These are phyloP conservation scores for Bombus ignitus DNA, from an alignment of 1,140 invertebrate species.

Conservation along the genomic window DNA sequence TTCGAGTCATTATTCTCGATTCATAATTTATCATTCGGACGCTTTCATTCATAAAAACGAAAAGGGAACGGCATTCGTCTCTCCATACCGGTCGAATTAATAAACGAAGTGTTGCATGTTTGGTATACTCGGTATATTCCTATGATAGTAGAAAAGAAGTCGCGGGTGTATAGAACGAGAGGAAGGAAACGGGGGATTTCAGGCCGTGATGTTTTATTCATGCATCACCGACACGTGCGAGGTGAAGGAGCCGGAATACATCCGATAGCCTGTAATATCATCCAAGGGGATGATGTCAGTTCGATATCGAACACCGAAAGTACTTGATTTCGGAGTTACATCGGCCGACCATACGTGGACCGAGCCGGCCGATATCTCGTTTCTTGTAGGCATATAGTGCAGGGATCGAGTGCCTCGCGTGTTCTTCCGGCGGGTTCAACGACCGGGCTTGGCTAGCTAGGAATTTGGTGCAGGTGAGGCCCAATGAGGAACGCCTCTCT, in stretches of 20 bases:
- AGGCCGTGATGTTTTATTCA: conserved; percentile 11
- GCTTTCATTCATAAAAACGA: background rate
- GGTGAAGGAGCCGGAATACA: background rate
- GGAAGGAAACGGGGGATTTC: background rate
- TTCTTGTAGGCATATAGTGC: conserved; percentile 43
- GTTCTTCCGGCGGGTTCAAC: conserved; percentile 64
- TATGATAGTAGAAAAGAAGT: too few relatives aligned
- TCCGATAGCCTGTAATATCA: background rate
- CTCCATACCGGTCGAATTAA: background rate
- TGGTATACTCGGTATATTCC: background rate
- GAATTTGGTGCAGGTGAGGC: conserved; percentile 82
- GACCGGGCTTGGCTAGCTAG: conserved; percentile 74
- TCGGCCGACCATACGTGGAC: background rate
- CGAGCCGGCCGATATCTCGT: conserved; percentile 41
- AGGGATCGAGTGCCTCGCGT: conserved; percentile 48
- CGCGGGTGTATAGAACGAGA: background rate
- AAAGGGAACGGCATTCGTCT: background rate
- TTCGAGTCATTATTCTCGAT: conserved; percentile 5
- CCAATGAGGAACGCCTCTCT: conserved; percentile 71
- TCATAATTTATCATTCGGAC: conserved; percentile 12
- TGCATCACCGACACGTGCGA: background rate
- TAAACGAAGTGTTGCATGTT: background rate
- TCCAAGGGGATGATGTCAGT: conserved; percentile 10
- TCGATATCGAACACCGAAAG: conserved; percentile 24
- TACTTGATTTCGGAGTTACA: conserved; percentile 5